Evolutionary conservation across 2,797 vertebrate species (phyloP).

Genomic region (Rhabdomys pumilio): DNA sequence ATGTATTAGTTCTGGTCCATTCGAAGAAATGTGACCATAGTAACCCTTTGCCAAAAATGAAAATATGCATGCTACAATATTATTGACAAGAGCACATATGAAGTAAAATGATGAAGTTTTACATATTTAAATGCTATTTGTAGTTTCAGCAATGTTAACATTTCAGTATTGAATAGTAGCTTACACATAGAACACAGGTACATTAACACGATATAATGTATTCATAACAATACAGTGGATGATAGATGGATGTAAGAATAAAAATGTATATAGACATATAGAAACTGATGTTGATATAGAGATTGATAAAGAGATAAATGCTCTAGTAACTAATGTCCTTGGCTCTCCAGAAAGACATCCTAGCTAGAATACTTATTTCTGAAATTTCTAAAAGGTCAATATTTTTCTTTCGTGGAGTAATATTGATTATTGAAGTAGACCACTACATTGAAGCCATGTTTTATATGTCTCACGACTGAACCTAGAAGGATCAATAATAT

Average conservation of each 20-base stretch:
- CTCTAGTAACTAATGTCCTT: not conserved
- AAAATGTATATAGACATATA: not conserved
- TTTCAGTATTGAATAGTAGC: not conserved
- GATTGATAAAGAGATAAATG: not conserved
- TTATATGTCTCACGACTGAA: not conserved
- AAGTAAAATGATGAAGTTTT: not conserved
- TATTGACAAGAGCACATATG: not conserved
- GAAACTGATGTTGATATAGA: not conserved
- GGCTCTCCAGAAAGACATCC: not conserved
- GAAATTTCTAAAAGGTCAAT: slow-evolving; percentile 20
- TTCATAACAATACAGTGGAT: no score
- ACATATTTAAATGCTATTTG: not conserved
- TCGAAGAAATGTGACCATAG: not conserved
- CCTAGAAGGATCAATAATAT: not conserved
- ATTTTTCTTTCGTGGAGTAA: not conserved
- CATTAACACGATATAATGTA: not conserved
- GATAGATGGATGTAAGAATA: not conserved
- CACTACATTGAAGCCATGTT: not conserved
- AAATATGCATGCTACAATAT: not conserved
- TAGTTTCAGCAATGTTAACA: not conserved
- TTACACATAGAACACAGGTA: no score
- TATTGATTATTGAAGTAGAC: slow-evolving; percentile 23
- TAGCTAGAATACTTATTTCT: not conserved
- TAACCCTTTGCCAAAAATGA: not conserved
- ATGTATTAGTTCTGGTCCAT: not conserved